Base-by-base conservation (phyloP, 1,140 invertebrate genomes). In the Oryctes rhinoceros region DNA sequence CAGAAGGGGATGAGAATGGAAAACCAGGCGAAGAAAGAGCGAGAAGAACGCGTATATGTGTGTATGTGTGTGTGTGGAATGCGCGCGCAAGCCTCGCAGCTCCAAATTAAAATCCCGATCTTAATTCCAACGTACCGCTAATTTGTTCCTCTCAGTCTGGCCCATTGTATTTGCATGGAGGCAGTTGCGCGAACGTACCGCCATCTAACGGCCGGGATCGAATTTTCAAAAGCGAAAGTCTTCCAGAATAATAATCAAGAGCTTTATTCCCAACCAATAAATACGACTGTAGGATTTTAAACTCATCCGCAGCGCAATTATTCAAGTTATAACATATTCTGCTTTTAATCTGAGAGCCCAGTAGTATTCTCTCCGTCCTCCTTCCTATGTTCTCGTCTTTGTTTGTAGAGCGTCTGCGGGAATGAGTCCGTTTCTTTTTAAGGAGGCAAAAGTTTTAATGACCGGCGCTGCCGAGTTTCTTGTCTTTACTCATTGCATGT, bases 291-390 rank as follows among this genome's bases (percentile, higher is more conserved):
- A 83, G 85, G 83, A 86, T 86, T 86, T 86, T 83, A 86, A 86
- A 85, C 84, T 85, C 85, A 85, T 85, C 85, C 83, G 84, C 85
- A 83, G 83, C 83, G 84, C 85, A 86, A 86, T 86, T 86, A 86
- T 86, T 85, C 85, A 85, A 84, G 85, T 84, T 85, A 86, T 86
- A 86, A 86, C 85, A 86, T 86, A 86, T 86, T 86, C 85, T 82
- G 83, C 81, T 86, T 86, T 85, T 86, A 86, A 86, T 86, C 85
- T 84, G 80, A 24, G 65, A 30, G 53, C 15, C 81, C 76, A 47
- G 84, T 20, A 39, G 79, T 80, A 82, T 81, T 83, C 84, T 77
- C 79, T 86, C 65, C 35, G 20, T 71, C 65, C 20, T 71, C 53
- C 13, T n/a, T 59, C 20, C 65, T 71, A 71, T 71, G 65, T 24